Evolutionary conservation across 1,140 invertebrate species (phyloP), one percentile per base, ranked within the genome.

Genomic region (Drosophila pachea): DNA sequence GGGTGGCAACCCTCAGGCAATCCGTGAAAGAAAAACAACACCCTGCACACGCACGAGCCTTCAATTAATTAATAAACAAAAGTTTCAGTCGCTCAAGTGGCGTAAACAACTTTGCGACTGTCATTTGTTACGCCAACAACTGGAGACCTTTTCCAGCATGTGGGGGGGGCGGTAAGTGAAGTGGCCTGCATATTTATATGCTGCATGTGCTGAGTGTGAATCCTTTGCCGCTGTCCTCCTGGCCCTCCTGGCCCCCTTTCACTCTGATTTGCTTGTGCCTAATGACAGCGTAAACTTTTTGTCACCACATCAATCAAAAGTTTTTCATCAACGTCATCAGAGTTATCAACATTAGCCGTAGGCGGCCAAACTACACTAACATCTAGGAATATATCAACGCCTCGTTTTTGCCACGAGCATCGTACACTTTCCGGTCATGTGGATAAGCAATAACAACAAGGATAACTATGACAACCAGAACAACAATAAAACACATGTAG

Each of bases 291-390:
- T 86, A 76, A 86, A 86, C 83, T 86, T 86, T 87, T 83, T 74
- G 76, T 81, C 76, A 86, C 74, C 78, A 78, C 82, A 86, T 86
- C 82, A 86, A 86, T 86, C 82, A 86, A 86, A 86, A 86, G 83
- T 86, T 86, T 86, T 87, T 83, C 83, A 87, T 86, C 83, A 87
- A 87, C 84, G 82, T 86, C 82, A 86, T 87, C 82, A 86, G 83
- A 84, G 82, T 86, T 86, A 86, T 86, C 82, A 86, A 71, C 82
- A 76, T 69, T 54, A 49, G 52, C 82, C 78, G 53, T 72, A 87
- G 83, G 81, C 81, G 66, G 66, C 55, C 50, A 68, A 67, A 70
- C 72, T 76, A 73, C 35, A 70, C 42, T 36, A 52, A 53, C 54
- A 58, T 50, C 48, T 64, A 58, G 60, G 61, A 42, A 73, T 60